Base-by-base conservation (phyloP, 2,113 vertebrate genomes). In the Nothoprocta perdicaria region DNA sequence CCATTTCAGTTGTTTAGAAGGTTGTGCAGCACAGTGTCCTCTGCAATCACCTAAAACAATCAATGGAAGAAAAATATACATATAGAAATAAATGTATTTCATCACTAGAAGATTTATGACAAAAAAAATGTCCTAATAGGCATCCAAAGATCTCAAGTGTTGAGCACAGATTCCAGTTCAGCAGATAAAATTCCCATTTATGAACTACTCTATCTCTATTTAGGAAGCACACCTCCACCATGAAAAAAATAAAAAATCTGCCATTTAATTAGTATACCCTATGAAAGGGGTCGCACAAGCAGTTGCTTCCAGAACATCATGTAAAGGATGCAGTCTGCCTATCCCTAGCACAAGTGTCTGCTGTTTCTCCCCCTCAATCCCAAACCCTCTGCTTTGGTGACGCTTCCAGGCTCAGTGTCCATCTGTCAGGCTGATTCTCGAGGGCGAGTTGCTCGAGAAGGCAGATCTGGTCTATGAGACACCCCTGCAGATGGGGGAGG, bases 211-310 rank as follows among this genome's bases (percentile, higher is more conserved):
- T 50, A 48, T 33, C 17, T 29, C n/a, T 74, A 27, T 3, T 89
- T n/a, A 66, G 12, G 19, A 85, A 69, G 40, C 31, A 58, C 8
- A 12, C 61, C 40, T 41, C 26, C 53, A 63, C 23, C 12, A 76
- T 10, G 43, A 91, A 45, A 55, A 92, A 86, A 89, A 26, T 27
- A 90, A 45, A 55, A 92, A 86, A 89, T 23, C n/a, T 92, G 41
- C 48, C 55, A 72, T 80, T 90, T 90, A 94, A 88, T 84, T 58
- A 77, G 38, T 1, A 0, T 19, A 46, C 67, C 48, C 82, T 80
- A 61, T 81, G 33, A 55, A 85, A 79, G 38, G 12, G 50, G 26
- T 4, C 80, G 73, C 38, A 88, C 89, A 40, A 84, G 58, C 12
- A 90, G 67, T 61, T 77, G 45, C 48, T 79, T 45, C 52, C 19